Evolutionary conservation across 2,888 invertebrate species (phyloP).

Genomic region (Agrotis ipsilon): DNA sequence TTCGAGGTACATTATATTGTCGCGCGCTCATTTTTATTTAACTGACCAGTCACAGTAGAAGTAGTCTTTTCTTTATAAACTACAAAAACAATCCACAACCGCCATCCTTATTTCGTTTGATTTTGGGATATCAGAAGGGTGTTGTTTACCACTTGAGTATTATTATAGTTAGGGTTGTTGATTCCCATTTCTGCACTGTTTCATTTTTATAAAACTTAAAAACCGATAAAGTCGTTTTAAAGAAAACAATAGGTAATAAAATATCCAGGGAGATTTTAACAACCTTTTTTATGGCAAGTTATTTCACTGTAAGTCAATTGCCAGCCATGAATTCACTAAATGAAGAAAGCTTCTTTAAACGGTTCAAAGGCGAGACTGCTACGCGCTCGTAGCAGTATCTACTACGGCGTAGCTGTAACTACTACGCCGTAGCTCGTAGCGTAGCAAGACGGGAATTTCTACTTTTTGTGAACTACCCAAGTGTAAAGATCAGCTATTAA

Average conservation of each 20-base stretch:
- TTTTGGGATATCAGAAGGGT: background rate
- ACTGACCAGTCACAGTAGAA: background rate
- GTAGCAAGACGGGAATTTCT: slow-evolving; percentile 12
- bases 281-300: background rate
- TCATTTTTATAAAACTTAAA: background rate
- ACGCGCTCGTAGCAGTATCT: slow-evolving; percentile 35
- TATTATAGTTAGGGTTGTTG: background rate
- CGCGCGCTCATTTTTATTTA: background rate
- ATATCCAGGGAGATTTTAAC: background rate
- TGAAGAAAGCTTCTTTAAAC: background rate
- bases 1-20: slow-evolving; percentile 9
- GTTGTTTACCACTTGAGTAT: background rate
- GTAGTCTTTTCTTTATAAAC: background rate
- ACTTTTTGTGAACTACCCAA: slow-evolving; percentile 14
- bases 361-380: slow-evolving; percentile 9
- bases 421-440: slow-evolving; percentile 8
- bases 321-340: background rate
- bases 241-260: background rate
- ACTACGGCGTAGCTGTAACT: slow-evolving; percentile 26
- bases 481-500: background rate
- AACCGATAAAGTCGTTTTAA: background rate
- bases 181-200: background rate
- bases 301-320: background rate
- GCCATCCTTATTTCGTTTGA: background rate
- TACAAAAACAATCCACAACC: background rate